Base-by-base conservation (phyloP, 2,113 vertebrate species). In the Odobenus rosmarus region DNA sequence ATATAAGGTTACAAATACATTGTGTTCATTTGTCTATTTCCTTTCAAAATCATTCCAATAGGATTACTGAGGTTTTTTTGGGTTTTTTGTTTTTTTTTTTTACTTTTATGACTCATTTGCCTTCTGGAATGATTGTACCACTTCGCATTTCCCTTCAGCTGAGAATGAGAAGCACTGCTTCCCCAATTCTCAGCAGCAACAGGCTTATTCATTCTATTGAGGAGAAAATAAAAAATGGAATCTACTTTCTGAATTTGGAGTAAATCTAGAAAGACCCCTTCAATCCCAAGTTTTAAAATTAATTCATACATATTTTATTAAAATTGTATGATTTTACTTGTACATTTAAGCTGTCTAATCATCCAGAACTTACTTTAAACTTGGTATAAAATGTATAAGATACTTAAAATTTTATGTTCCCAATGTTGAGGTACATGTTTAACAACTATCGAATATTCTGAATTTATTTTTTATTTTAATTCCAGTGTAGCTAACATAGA, bases 401-500 rank as follows among this genome's bases (percentile, higher is more conserved):
- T 59, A 59, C 6, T 62, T 92, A 28, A 15, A 90, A 61, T 49
- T 85, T 61, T 39, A 21, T 31, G 21, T 90, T 90, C 53, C 23
- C 62, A 85, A 0, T 31, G 23, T 77, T 85, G n/a, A 61, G 18
- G 23, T 18, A 21, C 53, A 72, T 64, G 28, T 72, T 90, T 61
- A 79, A 42, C n/a, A 28, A 67, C 28, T 53, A 24, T 64, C 62
- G 3, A 80, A 31, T 57, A 36, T n/a, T 36, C 21, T 64, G 16
- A 72, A 84, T 53, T 81, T 90, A 76, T 74, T 74, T 51, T 88
- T 88, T 80, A 26, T 84, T 26, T 93, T 90, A 46, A 74, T 74
- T 61, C 11, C 80, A 85, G 1, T 71, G 42, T 77, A 74, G 53
- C 33, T 79, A 51, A 77, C 64, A 4, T n/a, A 76, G 26, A 46